These are phyloP conservation scores for Synergus gifuensis DNA, from an alignment of 2,888 invertebrate genomes.

Conservation along the genomic window DNA sequence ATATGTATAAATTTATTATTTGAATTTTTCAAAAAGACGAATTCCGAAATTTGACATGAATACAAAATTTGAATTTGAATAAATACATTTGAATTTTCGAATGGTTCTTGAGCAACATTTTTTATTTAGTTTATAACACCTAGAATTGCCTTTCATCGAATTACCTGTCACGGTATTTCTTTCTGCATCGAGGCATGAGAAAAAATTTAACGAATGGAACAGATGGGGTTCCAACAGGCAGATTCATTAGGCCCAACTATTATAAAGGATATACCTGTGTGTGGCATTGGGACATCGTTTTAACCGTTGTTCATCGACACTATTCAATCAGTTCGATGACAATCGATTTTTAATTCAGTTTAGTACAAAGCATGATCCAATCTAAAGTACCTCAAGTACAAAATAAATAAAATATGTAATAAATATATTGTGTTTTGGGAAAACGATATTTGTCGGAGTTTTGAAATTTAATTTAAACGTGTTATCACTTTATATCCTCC, in stretches of 20 bases:
- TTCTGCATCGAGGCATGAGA: constrained; percentile 27
- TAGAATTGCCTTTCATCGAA: not conserved
- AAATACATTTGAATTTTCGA: not conserved
- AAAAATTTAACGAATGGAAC: constrained; percentile 25
- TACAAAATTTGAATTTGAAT: not conserved
- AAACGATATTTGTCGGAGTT: constrained; percentile 13
- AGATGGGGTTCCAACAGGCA: constrained; percentile 8
- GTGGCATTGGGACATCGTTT: constrained; percentile 23
- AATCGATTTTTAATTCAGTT: constrained; percentile 39
- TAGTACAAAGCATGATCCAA: not conserved
- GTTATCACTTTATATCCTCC: constrained; percentile 9
- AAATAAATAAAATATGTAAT: not conserved
- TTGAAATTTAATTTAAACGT: constrained; percentile 27
- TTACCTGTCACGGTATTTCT: constrained; percentile 20
- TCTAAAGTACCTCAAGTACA: not conserved
- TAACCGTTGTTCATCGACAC: constrained; percentile 19
- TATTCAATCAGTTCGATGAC: constrained; percentile 19
- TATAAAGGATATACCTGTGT: constrained; percentile 27
- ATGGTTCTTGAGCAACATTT: not conserved
- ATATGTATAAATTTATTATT: not conserved
- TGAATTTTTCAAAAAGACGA: not conserved
- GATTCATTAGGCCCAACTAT: constrained; percentile 4
- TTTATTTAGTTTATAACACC: not conserved
- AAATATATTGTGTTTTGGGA: not conserved
- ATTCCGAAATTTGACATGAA: not conserved